A percentile compares a stretch with the other conserved stretches of the same genome.
These are phyloP conservation scores for Anolis carolinensis DNA, from an alignment of 2,113 vertebrate genomes.

Conservation along the genomic window DNA sequence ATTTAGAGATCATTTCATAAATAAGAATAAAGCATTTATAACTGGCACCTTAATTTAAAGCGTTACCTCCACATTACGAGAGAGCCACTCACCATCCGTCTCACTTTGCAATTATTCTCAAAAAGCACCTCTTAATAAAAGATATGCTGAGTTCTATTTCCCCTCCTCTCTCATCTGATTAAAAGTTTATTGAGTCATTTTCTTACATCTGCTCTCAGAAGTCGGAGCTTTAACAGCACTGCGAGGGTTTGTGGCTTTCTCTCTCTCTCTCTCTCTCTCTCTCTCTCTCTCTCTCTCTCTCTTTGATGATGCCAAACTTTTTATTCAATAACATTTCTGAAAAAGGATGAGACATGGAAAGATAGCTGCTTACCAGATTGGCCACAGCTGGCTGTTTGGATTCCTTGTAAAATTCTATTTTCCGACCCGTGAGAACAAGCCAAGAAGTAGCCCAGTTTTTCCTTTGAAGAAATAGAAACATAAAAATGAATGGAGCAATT, in stretches of 20 bases:
- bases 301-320: conserved; percentile 55
- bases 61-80: conserved; percentile 78
- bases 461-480: conserved; percentile 66
- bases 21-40: conserved; percentile 82
- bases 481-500: conserved; percentile 56
- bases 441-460: conserved; percentile 91
- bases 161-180: conserved; percentile 68
- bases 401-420: conserved; percentile 91
- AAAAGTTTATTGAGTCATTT: conserved; percentile 78
- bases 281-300: conserved; percentile 5
- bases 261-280: background rate
- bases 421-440: conserved; percentile 82
- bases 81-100: conserved; percentile 73
- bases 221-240: conserved; percentile 48
- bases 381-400: conserved; percentile 81
- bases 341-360: conserved; percentile 6
- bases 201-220: conserved; percentile 64
- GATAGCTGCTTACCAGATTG: conserved; percentile 78
- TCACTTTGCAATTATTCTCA: conserved; percentile 74
- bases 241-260: conserved; percentile 17
- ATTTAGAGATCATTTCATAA: conserved; percentile 84
- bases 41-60: conserved; percentile 82
- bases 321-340: conserved; percentile 47
- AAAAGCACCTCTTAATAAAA: conserved; percentile 81
- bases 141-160: conserved; percentile 72